A percentile compares a stretch with the other conserved stretches of the same genome.
phyloP scores from a whole-genome alignment of 2,113 vertebrate genomes.

The Pseudorectes ferrugineus region DNA sequence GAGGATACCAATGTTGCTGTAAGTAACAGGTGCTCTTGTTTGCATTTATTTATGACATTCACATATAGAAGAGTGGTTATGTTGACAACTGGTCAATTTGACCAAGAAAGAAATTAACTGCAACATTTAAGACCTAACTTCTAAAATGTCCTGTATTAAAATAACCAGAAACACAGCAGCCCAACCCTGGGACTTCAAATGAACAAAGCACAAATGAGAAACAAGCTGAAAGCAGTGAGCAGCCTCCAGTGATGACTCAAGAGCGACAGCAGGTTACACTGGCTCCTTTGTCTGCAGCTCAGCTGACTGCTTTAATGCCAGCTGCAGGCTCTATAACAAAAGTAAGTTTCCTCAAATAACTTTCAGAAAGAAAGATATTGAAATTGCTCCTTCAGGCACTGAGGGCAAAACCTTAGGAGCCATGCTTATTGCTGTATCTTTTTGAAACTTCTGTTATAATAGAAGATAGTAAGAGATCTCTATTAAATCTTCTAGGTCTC shows the following conservation, averaged over 20 bases:
- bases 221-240: constrained; percentile 68
- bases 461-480: not conserved
- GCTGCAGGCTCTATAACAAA: constrained; percentile 61
- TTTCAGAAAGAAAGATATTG: not conserved
- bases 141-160: not conserved
- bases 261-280: constrained; percentile 48
- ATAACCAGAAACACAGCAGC: constrained; percentile 37
- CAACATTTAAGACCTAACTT: not conserved
- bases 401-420: not conserved
- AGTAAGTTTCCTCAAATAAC: constrained; percentile 64
- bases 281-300: constrained; percentile 31
- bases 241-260: constrained; percentile 49
- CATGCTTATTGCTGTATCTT: not conserved
- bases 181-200: not conserved
- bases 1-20: not conserved
- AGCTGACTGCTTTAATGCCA: constrained; percentile 26
- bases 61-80: not conserved
- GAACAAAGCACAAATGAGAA: constrained; percentile 59
- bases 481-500: not conserved
- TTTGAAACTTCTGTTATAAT: not conserved
- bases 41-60: not conserved
- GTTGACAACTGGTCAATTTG: not conserved
- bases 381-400: not conserved
- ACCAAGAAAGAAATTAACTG: not conserved
- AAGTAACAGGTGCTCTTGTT: not conserved